Evolutionary conservation across 2,797 vertebrate genomes (phyloP).

Genomic region (Phrynocephalus vlangalii): DNA sequence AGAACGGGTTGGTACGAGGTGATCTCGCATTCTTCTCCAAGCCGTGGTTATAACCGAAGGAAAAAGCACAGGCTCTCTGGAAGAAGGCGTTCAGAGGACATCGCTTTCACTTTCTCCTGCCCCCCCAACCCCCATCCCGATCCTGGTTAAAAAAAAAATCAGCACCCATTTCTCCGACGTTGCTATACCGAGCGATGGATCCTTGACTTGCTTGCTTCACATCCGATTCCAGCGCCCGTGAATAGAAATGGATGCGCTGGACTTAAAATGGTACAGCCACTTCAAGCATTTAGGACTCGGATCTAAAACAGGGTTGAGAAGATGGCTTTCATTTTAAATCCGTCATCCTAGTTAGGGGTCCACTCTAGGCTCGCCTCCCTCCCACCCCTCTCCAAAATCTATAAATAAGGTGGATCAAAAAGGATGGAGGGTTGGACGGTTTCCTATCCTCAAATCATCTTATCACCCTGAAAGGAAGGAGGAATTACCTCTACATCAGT

Average conservation of each 20-base stretch:
- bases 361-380: background rate
- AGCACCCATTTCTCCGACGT: too few species aligned
- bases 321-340: background rate
- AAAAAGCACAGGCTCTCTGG: background rate
- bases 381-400: background rate
- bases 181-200: background rate
- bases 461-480: background rate
- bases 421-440: too few species aligned
- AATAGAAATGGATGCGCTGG: background rate
- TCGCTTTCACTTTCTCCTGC: background rate
- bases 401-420: background rate
- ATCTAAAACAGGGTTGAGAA: background rate
- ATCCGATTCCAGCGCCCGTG: background rate
- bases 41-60: background rate
- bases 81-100: background rate
- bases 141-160: too few species aligned
- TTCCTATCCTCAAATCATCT: too few species aligned
- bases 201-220: background rate
- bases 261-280: background rate
- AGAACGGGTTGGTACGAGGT: background rate
- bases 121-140: too few species aligned
- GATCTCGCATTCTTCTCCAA: background rate
- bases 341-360: background rate
- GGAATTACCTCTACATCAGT: background rate
- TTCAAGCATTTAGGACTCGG: background rate